Evolutionary conservation across 2,113 vertebrate species (phyloP), one percentile per base, ranked within the genome.

Genomic region (Aramus guarauna): DNA sequence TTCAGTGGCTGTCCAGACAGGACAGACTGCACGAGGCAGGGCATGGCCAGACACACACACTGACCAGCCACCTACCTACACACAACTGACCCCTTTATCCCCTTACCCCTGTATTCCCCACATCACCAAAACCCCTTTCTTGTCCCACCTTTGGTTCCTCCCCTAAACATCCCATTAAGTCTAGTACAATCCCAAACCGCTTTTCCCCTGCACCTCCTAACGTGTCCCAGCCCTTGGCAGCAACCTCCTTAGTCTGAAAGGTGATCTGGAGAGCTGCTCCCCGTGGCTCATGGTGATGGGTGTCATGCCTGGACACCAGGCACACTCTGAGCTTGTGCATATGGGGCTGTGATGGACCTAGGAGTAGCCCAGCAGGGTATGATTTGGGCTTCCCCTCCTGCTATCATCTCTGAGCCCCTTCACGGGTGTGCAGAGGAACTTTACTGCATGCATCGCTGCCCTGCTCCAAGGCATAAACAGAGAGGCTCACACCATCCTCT

Each of bases 1-100:
- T 55, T 24, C 39, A 41, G 47, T 4, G 55, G 47, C 53, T 75
- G 50, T 12, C n/a, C 9, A 63, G 39, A 22, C 39, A 69, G 26
- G 34, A 69, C 36, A 64, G 23, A 27, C 29, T 32, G 26, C 5
- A 4, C 34, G 15, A 59, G 55, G 73, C 55, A 94, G 59, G 53
- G 11, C 26, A 56, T 0, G 3, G 26, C 56, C 56, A 75, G 39
- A 37, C 8, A 69, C 43, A 15, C 2, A 0, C 58, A 15, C 21
- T 24, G 53, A 87, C 22, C 63, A 73, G 47, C 16, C 37, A 59
- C 29, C 37, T 24, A 34, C 63, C 29, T 11, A 32, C 29, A 45
- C 4, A 15, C 45, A 56, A 9, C 36, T 12, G 30, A 24, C 1
- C 20, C 23, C 24, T 68, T 55, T n/a, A 30, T 14, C 8, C 14